Base-by-base conservation (phyloP, 2,113 vertebrate genomes). In the Fregetta grallaria region DNA sequence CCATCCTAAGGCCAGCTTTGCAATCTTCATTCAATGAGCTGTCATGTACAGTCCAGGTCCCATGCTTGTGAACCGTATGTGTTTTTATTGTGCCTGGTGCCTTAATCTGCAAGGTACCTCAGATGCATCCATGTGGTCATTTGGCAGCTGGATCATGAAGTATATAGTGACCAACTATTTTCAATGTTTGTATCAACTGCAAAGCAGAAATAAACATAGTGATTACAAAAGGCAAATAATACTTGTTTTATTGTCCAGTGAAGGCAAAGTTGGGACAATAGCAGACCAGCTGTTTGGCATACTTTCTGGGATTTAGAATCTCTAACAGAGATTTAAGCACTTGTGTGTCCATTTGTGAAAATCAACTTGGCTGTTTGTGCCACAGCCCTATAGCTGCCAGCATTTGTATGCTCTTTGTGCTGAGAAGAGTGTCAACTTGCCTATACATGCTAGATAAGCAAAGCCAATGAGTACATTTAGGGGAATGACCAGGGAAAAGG, bases 131-230 rank as follows among this genome's bases (percentile, higher is more conserved):
- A 42, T 34, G 47, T 27, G 56, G n/a, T 50, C 42, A 30, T 63
- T 71, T 94, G 84, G 47, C 61, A 94, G 42, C 52, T 81, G 73
- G 50, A 42, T 25, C 61, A 23, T 22, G 38, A 80, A 40, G 25
- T 40, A 13, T 45, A 62, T 77, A 55, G 42, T 77, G 61, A 86
- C 13, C 63, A 59, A 26, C 12, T 81, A 84, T 89, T 94, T 92
- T 91, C 70, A 67, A 40, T 84, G 42, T 84, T 95, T 95, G 21
- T 23, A 67, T 68, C 56, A 85, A 92, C 47, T 44, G 29, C 34
- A 87, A 95, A 91, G 59, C 26, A 84, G 89, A 94, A 94, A 92
- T 91, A 92, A 95, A 95, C 50, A 63, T 27, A 58, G 13, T 52
- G 44, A 86, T 94, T 92, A 75, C n/a, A 56, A 71, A 96, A 91